Percentiles rank a stretch among this genome's conserved stretches.
Conservation (phyloP, 2,888 invertebrate species). For the Lepidochitona cinerea region DNA sequence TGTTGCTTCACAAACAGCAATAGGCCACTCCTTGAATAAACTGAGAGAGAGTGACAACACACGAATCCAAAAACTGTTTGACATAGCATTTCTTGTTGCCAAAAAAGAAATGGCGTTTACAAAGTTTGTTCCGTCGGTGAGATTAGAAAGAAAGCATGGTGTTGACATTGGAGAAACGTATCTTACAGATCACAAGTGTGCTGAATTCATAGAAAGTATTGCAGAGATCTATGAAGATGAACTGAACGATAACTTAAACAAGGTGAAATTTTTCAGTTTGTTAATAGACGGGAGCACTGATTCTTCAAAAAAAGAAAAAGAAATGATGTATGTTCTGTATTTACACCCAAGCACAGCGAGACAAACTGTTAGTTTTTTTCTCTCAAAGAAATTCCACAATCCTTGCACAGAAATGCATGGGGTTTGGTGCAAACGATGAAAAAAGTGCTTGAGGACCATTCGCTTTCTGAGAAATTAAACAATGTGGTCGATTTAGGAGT, state of each 20-base stretch:
- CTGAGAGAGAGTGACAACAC: background rate
- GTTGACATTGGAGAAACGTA: background rate
- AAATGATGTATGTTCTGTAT: background rate
- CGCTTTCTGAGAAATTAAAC: background rate
- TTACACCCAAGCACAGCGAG: background rate
- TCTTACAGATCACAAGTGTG: background rate
- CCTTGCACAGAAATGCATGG: background rate
- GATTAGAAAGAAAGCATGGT: background rate
- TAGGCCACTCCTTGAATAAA: background rate
- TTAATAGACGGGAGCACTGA: slow-evolving; percentile 1
- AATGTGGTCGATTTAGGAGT: background rate
- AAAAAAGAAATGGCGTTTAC: background rate
- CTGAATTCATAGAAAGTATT: background rate
- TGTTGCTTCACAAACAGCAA: background rate
- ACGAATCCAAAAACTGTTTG: background rate
- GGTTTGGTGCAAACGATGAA: background rate
- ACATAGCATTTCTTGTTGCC: background rate
- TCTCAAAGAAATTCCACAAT: background rate
- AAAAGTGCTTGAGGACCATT: background rate
- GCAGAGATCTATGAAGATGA: background rate
- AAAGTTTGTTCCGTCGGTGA: background rate
- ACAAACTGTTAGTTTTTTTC: background rate
- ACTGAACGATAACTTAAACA: background rate
- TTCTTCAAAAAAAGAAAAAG: background rate
- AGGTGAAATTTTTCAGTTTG: background rate